Evolutionary conservation across 2,113 vertebrate species (phyloP).

Genomic region (Peromyscus leucopus): DNA sequence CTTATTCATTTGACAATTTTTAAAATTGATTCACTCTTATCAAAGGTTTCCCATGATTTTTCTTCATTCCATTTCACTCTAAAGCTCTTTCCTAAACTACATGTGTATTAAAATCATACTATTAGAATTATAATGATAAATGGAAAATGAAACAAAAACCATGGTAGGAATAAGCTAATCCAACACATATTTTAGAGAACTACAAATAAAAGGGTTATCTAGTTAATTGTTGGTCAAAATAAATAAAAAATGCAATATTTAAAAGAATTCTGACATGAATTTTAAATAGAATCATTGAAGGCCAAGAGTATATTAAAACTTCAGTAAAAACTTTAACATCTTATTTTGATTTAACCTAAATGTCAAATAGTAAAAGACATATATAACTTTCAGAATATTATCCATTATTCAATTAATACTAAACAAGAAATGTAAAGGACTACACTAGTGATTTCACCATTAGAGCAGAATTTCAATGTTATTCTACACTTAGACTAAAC

Average conservation of each 20-base stretch:
- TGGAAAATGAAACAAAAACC: constrained; percentile 41
- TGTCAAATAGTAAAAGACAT: constrained; percentile 59
- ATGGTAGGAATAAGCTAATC: constrained; percentile 18
- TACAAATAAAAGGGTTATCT: constrained; percentile 5
- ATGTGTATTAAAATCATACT: constrained; percentile 20
- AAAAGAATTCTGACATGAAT: background rate
- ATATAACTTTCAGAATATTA: constrained; percentile 34
- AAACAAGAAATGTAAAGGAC: constrained; percentile 29
- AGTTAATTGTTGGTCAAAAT: background rate
- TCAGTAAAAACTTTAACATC: background rate
- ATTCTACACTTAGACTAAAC: background rate
- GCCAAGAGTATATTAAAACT: constrained; percentile 7
- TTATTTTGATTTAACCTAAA: constrained; percentile 57
- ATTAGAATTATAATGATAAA: background rate
- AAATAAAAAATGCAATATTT: background rate
- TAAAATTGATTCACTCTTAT: constrained; percentile 44
- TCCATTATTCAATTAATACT: background rate
- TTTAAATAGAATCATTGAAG: constrained; percentile 43
- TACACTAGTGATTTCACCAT: constrained; percentile 14
- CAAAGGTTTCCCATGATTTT: constrained; percentile 47
- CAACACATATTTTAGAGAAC: background rate
- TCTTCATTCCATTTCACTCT: constrained; percentile 48
- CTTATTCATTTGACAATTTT: background rate
- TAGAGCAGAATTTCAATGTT: constrained; percentile 28
- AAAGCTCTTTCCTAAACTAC: constrained; percentile 27